Base-by-base conservation (phyloP, 2,888 invertebrate genomes). In the Drosophila neonasuta region DNA sequence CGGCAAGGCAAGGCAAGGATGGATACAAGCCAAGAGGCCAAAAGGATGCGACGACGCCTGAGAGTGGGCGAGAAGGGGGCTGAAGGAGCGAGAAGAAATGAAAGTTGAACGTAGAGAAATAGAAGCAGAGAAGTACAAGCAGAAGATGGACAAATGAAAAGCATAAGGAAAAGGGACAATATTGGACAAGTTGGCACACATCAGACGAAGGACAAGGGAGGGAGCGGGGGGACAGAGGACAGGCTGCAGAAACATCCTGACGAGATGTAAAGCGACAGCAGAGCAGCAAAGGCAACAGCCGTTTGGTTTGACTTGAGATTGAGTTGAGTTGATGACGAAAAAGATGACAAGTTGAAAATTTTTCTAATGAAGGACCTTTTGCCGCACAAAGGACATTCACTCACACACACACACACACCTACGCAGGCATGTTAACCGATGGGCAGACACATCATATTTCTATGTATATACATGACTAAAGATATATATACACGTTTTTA, bases 301-400 rank as follows among this genome's bases (percentile, higher is more conserved):
- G 83, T 79, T 79, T 80, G 76, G 80, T 77, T 83, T 78, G 83
- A 86, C 84, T 83, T 86, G 86, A 83, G 75, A 83, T 86, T 83
- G 80, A 84, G 86, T 83, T 86, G 82, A 82, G 86, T 83, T 86
- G 82, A 83, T 87, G 87, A 86, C 85, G 83, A 83, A 83, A 87
- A 83, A 86, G 86, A 87, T 87, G 87, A 87, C 86, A 87, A 87
- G 80, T 86, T 87, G 83, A 76, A 87, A 85, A 79, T 87, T 86
- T 85, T 85, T 83, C 80, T 87, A 87, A 87, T 86, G 87, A 87
- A 86, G 84, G 87, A 82, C 87, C 86, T 80, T 83, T 80, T 74
- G 64, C 48, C 68, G 71, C 72, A 79, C 79, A 86, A 86, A 79
- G 77, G 83, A 85, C 66, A 68, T 61, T 46, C 61, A 65, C 56